These are phyloP conservation scores for Mellivora capensis DNA, from an alignment of 2,113 vertebrate species.

Conservation along the genomic window DNA sequence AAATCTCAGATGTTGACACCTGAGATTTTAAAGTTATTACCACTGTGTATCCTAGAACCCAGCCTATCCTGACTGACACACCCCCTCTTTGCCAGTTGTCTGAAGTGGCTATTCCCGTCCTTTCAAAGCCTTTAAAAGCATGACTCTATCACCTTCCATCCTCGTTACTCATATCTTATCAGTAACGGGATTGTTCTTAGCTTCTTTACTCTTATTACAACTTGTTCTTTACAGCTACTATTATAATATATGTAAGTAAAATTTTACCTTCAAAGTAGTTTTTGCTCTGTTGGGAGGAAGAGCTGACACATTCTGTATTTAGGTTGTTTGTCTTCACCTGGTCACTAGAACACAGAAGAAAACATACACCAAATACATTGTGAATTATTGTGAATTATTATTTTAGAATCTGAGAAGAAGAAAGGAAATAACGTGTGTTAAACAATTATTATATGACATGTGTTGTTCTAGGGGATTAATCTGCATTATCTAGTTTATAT, in stretches of 20 bases:
- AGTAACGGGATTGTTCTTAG: not conserved
- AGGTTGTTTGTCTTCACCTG: slow-evolving; percentile 78
- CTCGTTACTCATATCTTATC: not conserved
- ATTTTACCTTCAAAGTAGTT: slow-evolving; percentile 79
- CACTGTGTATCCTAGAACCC: not conserved
- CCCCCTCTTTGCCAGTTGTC: not conserved
- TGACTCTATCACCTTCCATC: not conserved
- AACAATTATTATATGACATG: not conserved
- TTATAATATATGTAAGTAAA: not conserved
- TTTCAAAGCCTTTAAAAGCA: not conserved
- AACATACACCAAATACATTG: not conserved
- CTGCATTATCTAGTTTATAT: not conserved
- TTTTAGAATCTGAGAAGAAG: not conserved
- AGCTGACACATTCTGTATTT: slow-evolving; percentile 63
- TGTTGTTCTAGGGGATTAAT: not conserved
- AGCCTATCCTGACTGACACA: not conserved
- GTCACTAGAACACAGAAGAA: slow-evolving; percentile 85
- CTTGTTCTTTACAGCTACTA: not conserved
- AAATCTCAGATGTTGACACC: not conserved
- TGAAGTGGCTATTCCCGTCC: not conserved
- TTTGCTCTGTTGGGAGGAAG: slow-evolving; percentile 72
- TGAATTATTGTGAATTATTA: not conserved
- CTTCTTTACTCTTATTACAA: not conserved
- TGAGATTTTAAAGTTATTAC: not conserved
- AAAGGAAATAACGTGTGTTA: not conserved